Evolutionary conservation across 2,797 vertebrate species (phyloP).

Genomic region (Etheostoma perlongum): DNA sequence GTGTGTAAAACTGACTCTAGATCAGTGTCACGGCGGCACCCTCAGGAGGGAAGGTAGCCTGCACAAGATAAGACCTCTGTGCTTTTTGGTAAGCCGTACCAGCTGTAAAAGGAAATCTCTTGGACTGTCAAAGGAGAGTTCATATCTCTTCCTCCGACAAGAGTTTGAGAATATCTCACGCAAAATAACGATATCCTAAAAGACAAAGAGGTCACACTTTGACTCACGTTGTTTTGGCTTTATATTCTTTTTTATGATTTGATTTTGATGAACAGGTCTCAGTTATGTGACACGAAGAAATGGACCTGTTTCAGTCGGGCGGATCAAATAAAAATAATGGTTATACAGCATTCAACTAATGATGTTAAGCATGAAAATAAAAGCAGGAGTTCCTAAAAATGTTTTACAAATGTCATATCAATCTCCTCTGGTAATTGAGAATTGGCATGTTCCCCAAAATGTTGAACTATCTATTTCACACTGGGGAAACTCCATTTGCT

Average conservation of each 20-base stretch:
- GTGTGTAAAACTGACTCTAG: constrained; percentile 44
- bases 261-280: background rate
- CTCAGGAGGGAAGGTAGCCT: background rate
- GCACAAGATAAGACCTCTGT: constrained; percentile 5
- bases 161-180: too few relatives aligned
- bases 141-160: background rate
- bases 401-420: background rate
- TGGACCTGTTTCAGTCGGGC: background rate
- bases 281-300: background rate
- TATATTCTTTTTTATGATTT: background rate
- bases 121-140: background rate
- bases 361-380: background rate
- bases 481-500: background rate
- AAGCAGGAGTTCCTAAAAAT: background rate
- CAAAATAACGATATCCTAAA: background rate
- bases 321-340: background rate
- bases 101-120: constrained; percentile 17
- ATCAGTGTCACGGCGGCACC: constrained; percentile 40
- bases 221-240: background rate
- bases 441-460: background rate
- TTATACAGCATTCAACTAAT: background rate
- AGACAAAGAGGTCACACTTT: background rate
- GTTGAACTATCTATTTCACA: background rate
- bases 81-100: background rate
- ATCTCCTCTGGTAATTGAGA: background rate